These are phyloP conservation scores for Unio delphinus DNA, from an alignment of 2,888 invertebrate genomes.

Conservation along the genomic window DNA sequence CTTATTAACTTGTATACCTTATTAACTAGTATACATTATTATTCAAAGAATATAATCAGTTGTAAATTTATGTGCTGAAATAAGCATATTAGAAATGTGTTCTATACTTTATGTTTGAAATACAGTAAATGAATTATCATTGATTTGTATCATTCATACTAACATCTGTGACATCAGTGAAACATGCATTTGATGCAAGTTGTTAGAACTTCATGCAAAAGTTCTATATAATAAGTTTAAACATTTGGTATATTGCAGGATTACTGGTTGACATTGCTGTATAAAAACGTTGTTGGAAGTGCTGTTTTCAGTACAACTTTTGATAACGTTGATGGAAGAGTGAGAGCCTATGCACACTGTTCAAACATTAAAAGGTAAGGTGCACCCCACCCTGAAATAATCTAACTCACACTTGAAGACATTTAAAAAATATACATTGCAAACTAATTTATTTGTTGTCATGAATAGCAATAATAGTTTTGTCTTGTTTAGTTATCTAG, in stretches of 20 bases:
- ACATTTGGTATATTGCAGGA: conserved; percentile 75
- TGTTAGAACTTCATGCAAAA: background rate
- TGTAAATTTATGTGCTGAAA: too few species aligned
- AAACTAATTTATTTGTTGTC: too few species aligned
- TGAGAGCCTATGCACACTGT: conserved; percentile 85
- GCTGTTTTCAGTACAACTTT: conserved; percentile 74
- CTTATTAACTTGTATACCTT: too few species aligned
- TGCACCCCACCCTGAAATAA: background rate
- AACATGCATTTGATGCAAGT: background rate
- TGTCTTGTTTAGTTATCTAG: too few species aligned
- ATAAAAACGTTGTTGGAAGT: conserved; percentile 84
- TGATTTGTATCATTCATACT: background rate
- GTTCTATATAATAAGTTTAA: background rate
- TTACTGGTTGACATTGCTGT: conserved; percentile 85
- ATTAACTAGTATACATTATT: too few species aligned
- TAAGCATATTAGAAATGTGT: too few species aligned
- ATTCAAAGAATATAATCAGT: too few species aligned
- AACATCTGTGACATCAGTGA: background rate
- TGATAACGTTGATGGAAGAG: conserved; percentile 69
- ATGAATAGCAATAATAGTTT: too few species aligned
- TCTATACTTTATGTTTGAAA: too few species aligned
- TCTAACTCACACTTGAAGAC: too few species aligned
- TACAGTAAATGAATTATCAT: too few species aligned
- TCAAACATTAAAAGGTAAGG: conserved; percentile 55
- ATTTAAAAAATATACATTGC: too few species aligned